Conservation (phyloP, 1,140 invertebrate genomes). For the Homarus americanus region DNA sequence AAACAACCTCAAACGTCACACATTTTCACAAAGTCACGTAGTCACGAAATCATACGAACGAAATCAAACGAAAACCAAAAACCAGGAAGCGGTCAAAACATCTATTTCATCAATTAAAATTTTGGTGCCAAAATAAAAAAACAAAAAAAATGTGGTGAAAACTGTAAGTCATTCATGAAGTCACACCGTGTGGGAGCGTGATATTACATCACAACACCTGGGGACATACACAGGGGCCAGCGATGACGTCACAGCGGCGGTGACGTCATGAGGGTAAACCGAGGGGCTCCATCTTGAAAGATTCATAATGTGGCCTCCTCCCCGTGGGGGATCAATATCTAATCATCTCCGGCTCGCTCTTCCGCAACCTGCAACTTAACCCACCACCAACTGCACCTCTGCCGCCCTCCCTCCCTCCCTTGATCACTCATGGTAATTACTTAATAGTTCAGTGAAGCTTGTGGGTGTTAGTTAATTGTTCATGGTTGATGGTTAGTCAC, state of each 20-base stretch:
- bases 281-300: conserved; percentile 29
- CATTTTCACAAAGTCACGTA: no score
- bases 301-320: conserved; percentile 35
- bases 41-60: no score
- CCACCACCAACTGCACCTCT: conserved; percentile 13
- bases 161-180: no score
- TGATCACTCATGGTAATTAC: conserved; percentile 26
- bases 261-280: conserved; percentile 25
- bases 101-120: no score
- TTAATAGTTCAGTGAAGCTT: conserved; percentile 28
- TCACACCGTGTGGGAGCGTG: no score
- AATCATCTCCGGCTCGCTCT: conserved; percentile 37
- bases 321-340: conserved; percentile 23
- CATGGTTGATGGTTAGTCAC: background rate
- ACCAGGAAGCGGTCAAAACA: no score
- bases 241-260: background rate
- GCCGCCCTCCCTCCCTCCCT: background rate
- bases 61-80: no score
- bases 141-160: no score
- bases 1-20: no score
- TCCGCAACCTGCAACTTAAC: conserved; percentile 29
- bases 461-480: conserved; percentile 18
- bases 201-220: no score
- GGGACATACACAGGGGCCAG: background rate
- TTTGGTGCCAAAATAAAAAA: no score